These are phyloP conservation scores for Brachystomella parvula DNA, from an alignment of 1,140 invertebrate species.

Conservation along the genomic window DNA sequence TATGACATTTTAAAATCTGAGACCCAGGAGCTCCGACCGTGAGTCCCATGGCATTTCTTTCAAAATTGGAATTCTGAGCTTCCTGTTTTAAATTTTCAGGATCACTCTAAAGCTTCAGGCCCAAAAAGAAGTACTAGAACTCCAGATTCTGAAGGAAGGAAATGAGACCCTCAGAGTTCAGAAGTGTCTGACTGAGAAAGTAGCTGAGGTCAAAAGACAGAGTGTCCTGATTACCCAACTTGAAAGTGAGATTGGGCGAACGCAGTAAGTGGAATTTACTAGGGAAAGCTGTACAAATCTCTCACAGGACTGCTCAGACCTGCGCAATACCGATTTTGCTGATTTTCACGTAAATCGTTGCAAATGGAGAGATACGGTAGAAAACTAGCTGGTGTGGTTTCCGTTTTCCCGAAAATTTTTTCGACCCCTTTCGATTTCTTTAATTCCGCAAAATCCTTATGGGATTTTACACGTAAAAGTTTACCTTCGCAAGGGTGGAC, in stretches of 20 bases:
- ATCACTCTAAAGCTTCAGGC: not conserved
- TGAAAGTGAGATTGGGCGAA: conserved; percentile 7
- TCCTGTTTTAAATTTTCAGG: not conserved
- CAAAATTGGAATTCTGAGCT: not conserved
- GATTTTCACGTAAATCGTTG: too few relatives aligned
- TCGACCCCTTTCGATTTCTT: too few relatives aligned
- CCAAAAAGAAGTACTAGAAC: not conserved
- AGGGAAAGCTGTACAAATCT: too few relatives aligned
- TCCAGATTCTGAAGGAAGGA: not conserved
- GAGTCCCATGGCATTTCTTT: not conserved
- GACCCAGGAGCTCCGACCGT: not conserved
- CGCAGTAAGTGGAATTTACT: too few relatives aligned
- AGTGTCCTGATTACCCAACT: not conserved
- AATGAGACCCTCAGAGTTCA: not conserved
- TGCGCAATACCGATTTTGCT: too few relatives aligned
- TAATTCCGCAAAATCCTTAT: not conserved
- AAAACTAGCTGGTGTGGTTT: too few relatives aligned
- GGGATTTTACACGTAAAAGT: conserved; percentile 20
- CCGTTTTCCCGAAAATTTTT: too few relatives aligned
- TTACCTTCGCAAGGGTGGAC: conserved; percentile 26
- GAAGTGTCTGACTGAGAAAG: not conserved
- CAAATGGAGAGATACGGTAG: too few relatives aligned
- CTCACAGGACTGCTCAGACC: too few relatives aligned
- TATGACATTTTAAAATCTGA: not conserved
- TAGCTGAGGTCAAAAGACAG: not conserved